Percentiles rank a stretch among this genome's conserved stretches.
These are phyloP conservation scores for Solea solea DNA, from an alignment of 2,113 vertebrate species.

Conservation along the genomic window DNA sequence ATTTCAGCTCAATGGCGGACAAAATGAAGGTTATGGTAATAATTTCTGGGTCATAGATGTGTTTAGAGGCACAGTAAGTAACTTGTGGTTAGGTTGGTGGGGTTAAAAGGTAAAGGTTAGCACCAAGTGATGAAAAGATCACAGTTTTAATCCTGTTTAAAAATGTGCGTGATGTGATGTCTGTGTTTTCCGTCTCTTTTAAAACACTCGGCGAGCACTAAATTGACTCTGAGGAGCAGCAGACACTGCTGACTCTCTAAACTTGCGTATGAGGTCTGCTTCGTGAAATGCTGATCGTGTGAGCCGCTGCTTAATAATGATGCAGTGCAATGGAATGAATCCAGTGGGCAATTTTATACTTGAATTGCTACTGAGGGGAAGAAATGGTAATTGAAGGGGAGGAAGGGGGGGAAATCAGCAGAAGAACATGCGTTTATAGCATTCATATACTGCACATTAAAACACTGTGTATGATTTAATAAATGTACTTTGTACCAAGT, in stretches of 20 bases:
- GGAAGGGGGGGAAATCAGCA: not conserved
- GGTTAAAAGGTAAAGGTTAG: too few relatives aligned
- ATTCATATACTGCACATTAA: not conserved
- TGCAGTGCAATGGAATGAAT: constrained; percentile 17
- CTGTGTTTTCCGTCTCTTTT: too few relatives aligned
- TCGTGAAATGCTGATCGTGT: constrained; percentile 23
- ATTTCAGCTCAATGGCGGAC: too few relatives aligned
- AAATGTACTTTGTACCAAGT: too few relatives aligned
- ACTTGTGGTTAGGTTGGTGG: too few relatives aligned
- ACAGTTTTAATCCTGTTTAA: too few relatives aligned
- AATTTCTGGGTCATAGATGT: too few relatives aligned
- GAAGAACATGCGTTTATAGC: not conserved
- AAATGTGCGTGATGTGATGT: too few relatives aligned
- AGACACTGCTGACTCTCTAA: constrained; percentile 19
- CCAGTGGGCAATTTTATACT: constrained; percentile 20
- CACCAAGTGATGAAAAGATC: too few relatives aligned
- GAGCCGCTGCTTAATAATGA: constrained; percentile 29
- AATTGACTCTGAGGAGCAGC: constrained; percentile 19
- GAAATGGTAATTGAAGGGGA: constrained; percentile 14
- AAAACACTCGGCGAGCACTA: not conserved
- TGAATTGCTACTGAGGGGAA: constrained; percentile 10
- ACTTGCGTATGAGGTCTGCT: constrained; percentile 23
- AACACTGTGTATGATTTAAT: not conserved
- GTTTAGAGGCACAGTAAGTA: too few relatives aligned
- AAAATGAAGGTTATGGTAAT: too few relatives aligned